Evolutionary conservation across 1,140 invertebrate species (phyloP).

Genomic region (Pogonognathellus flavescens): DNA sequence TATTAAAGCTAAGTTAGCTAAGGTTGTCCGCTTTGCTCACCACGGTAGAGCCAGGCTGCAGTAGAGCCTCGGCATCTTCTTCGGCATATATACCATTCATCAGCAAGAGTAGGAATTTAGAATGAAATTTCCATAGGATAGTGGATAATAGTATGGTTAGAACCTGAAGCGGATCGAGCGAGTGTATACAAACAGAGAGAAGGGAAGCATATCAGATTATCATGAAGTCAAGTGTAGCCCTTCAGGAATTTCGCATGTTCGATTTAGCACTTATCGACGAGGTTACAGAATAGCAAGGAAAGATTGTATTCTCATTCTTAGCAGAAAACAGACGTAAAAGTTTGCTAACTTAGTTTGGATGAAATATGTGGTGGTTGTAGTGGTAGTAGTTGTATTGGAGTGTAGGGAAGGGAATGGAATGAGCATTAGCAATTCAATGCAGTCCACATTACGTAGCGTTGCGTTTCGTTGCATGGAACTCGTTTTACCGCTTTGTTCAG

Average conservation of each 20-base stretch:
- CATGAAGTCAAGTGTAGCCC: conserved; percentile 19
- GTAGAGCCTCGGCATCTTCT: too few relatives aligned
- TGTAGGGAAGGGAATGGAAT: conserved; percentile 40
- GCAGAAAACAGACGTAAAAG: neutral
- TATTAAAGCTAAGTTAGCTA: too few relatives aligned
- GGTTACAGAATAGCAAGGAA: conserved; percentile 1
- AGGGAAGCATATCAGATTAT: conserved; percentile 4
- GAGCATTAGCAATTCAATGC: conserved; percentile 50
- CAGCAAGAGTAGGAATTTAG: too few relatives aligned
- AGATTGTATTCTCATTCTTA: conserved; percentile 18
- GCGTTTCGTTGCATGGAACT: conserved; percentile 59
- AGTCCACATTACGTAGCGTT: conserved; percentile 44
- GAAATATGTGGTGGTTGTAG: conserved; percentile 19
- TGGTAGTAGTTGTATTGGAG: conserved; percentile 1
- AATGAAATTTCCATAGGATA: too few relatives aligned
- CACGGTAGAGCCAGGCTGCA: too few relatives aligned
- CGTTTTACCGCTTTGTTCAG: conserved; percentile 61
- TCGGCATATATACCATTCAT: too few relatives aligned
- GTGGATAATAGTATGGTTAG: neutral
- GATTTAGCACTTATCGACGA: conserved; percentile 30
- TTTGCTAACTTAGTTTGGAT: conserved; percentile 27
- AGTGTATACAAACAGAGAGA: neutral
- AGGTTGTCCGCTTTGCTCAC: too few relatives aligned
- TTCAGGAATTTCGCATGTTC: conserved; percentile 29
- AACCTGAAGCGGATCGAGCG: neutral